Base-by-base conservation (phyloP, 2,888 invertebrate species). In the Stegophylla sp. region DNA sequence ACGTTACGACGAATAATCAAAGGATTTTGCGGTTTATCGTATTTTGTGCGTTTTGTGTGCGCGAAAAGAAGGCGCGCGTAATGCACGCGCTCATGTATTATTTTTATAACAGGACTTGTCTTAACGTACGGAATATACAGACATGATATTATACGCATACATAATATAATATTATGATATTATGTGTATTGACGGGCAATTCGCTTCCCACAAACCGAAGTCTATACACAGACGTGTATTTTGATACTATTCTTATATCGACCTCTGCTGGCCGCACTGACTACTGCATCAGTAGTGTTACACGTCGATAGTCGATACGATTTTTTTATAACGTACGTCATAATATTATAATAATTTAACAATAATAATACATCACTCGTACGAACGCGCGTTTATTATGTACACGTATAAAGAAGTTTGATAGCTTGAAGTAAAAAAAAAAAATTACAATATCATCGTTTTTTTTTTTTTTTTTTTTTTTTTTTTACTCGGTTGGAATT, bases 11-110 rank as follows among this genome's bases (percentile, higher is more conserved):
- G 41, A 71, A 71, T 34, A 72, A 43, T 72, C 72, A 72, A 56
- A 72, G 43, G 72, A 43, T 56, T 72, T 72, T 59, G 23, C 72
- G 56, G 72, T 72, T 59, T 43, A 59, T 59, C 7, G 56, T 9
- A 15, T 15, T n/a, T 3, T 34, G 53, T 72, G 10, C 41, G 41
- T 72, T 72, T 28, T 20, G 34, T 23, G 23, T 56, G 23, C 41
- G 23, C 53, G n/a, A 73, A 45, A 73, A 45, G n/a, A 61, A 59
- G 45, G 13, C 28, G 28, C 28, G 28, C 45, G 28, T 15, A 61
- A 61, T n/a, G 59, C 73, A 45, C 59, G 26, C 41, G 20, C 15
- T n/a, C n/a, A 61, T 13, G 28, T 71, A 53, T 20, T 34, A 34
- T 34, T n/a, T n/a, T n/a, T 23, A 13, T 45, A 61, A 73, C 73